Evolutionary conservation across 2,888 invertebrate species (phyloP), one percentile per base, ranked within the genome.

Genomic region (Strigamia crassipes): DNA sequence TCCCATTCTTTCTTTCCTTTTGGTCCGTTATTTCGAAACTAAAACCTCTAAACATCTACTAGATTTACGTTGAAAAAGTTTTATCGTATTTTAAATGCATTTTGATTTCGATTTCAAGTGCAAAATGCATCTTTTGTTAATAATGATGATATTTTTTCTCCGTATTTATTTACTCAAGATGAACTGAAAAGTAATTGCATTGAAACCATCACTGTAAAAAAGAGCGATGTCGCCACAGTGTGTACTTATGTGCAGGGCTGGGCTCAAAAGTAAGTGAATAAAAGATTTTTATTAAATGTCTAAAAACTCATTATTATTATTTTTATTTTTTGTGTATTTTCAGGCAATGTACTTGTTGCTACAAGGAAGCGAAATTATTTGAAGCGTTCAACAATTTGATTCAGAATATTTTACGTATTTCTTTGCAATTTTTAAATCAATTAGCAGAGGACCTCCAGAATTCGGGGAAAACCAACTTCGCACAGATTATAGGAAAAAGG

Each of bases 321-420:
- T 56, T 56, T 80, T 81, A 21, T 66, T 38, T 38, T 79, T 13
- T 81, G 38, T 78, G n/a, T 84, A 84, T 78, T 90, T 91, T 83
- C 88, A 95, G 96, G 87, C 96, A 97, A 90, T 97, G 97, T 87
- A 95, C 96, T 93, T 97, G 97, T 89, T 94, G 96, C 89, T 96
- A 95, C 89, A 92, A 96, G 85, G 96, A 96, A 89, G 92, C 92
- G 82, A 96, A 96, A 89, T 96, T 96, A 89, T 94, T 95, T 89
- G 96, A 96, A 87, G 91, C 95, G 85, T 94, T 96, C 88, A 95
- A 95, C 88, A 91, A 94, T 86, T 91, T 97, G 85, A 93, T 96
- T 56, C 96, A 96, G 88, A 94, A 95, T 84, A 92, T 96, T 85
- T 92, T 96, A 83, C 93, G 93, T 86, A 90, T 95, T 85, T 93